Evolutionary conservation across 1,140 invertebrate species (phyloP).

Genomic region (Drosophila ironensis): DNA sequence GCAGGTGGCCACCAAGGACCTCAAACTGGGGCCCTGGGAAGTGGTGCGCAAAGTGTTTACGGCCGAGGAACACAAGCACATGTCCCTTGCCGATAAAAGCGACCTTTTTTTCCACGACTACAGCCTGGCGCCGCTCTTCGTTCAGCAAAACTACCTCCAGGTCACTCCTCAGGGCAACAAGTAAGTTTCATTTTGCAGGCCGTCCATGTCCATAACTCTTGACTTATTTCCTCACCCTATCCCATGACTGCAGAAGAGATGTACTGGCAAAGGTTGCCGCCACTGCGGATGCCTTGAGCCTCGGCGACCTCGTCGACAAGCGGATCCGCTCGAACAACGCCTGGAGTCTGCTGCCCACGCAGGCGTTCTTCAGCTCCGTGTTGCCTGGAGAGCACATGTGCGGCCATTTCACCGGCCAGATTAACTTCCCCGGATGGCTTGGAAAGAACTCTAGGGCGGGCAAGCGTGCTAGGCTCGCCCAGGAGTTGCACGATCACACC

Average conservation of each 20-base stretch:
- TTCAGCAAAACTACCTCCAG: constrained; percentile 97
- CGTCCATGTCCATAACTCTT: too few relatives aligned
- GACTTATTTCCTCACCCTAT: background rate
- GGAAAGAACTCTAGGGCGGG: constrained; percentile 94
- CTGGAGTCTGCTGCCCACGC: constrained; percentile 95
- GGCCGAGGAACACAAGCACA: constrained; percentile 90
- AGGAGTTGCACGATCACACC: constrained; percentile 92
- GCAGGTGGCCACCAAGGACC: constrained; percentile 87
- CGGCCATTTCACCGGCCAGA: constrained; percentile 89
- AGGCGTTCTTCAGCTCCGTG: constrained; percentile 95
- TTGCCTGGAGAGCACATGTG: constrained; percentile 93
- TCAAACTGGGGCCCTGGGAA: constrained; percentile 97
- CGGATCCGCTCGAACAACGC: constrained; percentile 89
- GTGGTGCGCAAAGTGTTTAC: constrained; percentile 95
- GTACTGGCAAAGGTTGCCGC: constrained; percentile 87
- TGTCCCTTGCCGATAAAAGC: constrained; percentile 93
- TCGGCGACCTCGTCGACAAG: constrained; percentile 93
- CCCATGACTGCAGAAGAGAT: constrained; percentile 81
- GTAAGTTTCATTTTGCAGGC: constrained; percentile 79
- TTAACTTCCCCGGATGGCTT: constrained; percentile 97
- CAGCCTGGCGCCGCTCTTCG: constrained; percentile 95
- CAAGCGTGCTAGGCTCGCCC: constrained; percentile 91
- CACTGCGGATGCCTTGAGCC: constrained; percentile 91
- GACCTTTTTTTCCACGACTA: constrained; percentile 99
- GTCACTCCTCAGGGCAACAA: constrained; percentile 87